phyloP scores from a whole-genome alignment of 1,140 invertebrate species.

The Muscidifurax raptorellus region DNA sequence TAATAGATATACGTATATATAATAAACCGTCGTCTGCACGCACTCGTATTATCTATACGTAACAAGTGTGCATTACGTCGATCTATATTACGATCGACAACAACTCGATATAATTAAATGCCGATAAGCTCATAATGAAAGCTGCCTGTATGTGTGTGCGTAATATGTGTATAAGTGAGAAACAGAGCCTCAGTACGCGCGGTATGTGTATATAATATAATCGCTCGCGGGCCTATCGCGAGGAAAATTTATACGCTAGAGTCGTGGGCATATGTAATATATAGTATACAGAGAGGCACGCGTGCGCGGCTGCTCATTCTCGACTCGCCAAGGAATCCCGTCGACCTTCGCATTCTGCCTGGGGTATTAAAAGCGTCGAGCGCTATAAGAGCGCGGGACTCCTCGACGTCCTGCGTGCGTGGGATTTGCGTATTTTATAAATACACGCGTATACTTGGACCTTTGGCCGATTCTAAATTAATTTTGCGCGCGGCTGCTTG shows the following conservation, averaged over 20 bases:
- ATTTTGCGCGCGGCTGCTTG: neutral
- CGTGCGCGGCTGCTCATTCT: neutral
- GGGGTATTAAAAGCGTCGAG: conserved; percentile 9
- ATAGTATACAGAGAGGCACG: neutral
- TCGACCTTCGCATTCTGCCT: conserved; percentile 46
- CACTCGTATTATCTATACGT: neutral
- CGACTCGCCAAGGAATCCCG: conserved; percentile 41
- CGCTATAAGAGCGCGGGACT: neutral
- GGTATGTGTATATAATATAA: too few species aligned
- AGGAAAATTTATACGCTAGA: conserved; percentile 42
- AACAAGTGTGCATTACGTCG: too few species aligned
- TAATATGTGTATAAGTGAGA: neutral
- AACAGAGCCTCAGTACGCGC: too few species aligned
- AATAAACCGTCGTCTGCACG: too few species aligned
- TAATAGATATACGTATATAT: neutral
- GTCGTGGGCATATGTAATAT: too few species aligned
- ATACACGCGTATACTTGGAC: neutral
- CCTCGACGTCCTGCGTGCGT: neutral
- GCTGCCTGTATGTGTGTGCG: too few species aligned
- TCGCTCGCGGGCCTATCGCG: neutral
- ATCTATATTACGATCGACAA: too few species aligned
- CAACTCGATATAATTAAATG: too few species aligned
- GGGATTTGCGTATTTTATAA: neutral
- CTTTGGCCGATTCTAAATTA: neutral
- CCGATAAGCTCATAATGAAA: neutral